A percentile compares a stretch with the other conserved stretches of the same genome.
These are phyloP conservation scores for Dromococcyx pavoninus DNA, from an alignment of 2,797 vertebrate species.

Conservation along the genomic window DNA sequence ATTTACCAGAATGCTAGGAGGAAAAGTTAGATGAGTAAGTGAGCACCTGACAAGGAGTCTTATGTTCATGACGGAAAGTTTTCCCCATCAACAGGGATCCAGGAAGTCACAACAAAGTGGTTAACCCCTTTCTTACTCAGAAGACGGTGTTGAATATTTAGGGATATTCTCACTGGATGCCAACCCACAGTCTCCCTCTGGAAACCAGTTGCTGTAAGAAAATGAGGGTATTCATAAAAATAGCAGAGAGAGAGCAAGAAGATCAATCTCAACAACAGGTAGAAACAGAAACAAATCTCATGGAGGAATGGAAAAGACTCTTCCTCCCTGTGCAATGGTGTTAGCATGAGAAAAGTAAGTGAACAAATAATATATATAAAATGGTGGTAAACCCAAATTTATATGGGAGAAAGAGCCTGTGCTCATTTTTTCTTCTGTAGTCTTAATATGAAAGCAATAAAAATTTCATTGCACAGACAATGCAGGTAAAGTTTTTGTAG, in stretches of 20 bases:
- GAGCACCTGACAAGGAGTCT: not conserved
- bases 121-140: not conserved
- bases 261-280: not conserved
- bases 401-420: not conserved
- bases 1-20: not conserved
- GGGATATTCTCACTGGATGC: not conserved
- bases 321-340: not conserved
- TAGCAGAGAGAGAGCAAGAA: not conserved
- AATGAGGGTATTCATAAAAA: not conserved
- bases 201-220: not conserved
- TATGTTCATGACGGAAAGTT: not conserved
- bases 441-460: not conserved
- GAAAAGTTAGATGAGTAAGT: not conserved
- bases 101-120: not conserved
- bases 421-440: not conserved
- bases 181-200: not conserved
- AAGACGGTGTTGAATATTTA: not conserved
- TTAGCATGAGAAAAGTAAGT: not conserved
- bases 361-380: not conserved
- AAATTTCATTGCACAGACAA: not conserved
- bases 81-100: not conserved
- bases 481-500: not conserved
- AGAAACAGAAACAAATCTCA: conserved; percentile 4
- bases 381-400: not conserved
- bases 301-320: not conserved